Conservation (phyloP, 1,140 invertebrate species). For the Aphelenchoides fujianensis region DNA sequence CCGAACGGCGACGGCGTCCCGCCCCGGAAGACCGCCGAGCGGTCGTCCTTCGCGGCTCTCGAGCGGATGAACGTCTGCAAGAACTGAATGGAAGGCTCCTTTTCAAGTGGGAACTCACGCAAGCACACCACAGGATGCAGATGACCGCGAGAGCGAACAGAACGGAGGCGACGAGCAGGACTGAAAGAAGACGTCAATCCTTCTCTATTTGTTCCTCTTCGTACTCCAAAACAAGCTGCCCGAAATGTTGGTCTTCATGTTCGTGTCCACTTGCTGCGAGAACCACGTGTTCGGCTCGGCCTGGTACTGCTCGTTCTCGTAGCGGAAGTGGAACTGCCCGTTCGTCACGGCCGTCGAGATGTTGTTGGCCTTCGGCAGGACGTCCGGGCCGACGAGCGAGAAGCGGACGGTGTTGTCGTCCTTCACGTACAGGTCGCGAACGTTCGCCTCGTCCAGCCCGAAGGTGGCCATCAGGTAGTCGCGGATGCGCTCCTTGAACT, state of each 20-base stretch:
- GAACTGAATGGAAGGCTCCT: not conserved
- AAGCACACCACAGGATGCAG: conserved; percentile 31
- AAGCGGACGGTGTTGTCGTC: conserved; percentile 54
- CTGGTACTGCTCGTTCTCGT: conserved; percentile 32
- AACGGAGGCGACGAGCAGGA: conserved; percentile 36
- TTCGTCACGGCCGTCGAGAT: conserved; percentile 50
- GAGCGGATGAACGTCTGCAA: conserved; percentile 22
- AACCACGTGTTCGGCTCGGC: conserved; percentile 48
- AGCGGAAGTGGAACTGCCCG: conserved; percentile 32
- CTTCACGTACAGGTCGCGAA: conserved; percentile 38
- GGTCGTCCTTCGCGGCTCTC: not conserved
- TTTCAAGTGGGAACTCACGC: conserved; percentile 45
- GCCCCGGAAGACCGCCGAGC: conserved; percentile 11
- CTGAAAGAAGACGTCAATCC: conserved; percentile 36
- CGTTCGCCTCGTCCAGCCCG: conserved; percentile 30
- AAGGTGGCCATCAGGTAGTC: conserved; percentile 37
- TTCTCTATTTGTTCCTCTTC: not conserved
- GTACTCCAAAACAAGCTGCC: conserved; percentile 34
- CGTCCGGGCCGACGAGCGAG: conserved; percentile 38
- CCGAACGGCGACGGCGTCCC: too few relatives aligned
- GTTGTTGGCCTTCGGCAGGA: conserved; percentile 41
- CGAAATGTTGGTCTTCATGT: not conserved
- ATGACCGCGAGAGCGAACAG: conserved; percentile 33
- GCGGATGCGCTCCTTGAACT: conserved; percentile 16
- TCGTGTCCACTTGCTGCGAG: conserved; percentile 33